Conservation (phyloP, 1,140 invertebrate genomes). For the Oryctes rhinoceros region DNA sequence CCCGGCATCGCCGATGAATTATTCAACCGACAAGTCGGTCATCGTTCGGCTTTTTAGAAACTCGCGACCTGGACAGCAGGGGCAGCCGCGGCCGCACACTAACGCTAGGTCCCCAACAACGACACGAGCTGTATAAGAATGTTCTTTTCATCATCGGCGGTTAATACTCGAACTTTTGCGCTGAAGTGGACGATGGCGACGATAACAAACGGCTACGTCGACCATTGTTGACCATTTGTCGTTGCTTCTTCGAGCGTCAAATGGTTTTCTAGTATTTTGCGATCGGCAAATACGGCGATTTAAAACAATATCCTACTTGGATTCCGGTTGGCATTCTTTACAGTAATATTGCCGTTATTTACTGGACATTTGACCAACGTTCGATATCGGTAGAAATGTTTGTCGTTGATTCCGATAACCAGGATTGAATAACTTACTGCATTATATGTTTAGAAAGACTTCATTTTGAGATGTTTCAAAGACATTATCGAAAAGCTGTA, state of each 20-base stretch:
- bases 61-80: constrained; percentile 55
- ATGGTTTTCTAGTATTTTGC: no score
- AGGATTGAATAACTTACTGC: no score
- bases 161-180: not conserved
- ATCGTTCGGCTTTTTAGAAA: constrained; percentile 44
- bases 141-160: not conserved
- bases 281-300: no score
- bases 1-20: constrained; percentile 51
- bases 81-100: constrained; percentile 58
- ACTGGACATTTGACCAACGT: no score
- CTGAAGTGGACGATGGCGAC: not conserved
- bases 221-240: not conserved
- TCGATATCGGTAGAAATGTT: no score
- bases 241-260: not conserved
- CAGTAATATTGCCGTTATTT: no score
- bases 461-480: no score
- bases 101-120: not conserved
- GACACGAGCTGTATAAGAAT: not conserved
- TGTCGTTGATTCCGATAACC: no score
- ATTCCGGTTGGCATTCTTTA: no score
- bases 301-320: no score
- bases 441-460: no score
- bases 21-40: constrained; percentile 52
- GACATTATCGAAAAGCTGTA: no score
- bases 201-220: not conserved